These are phyloP conservation scores for Malurus splendens DNA, from an alignment of 2,797 vertebrate species.

Conservation along the genomic window DNA sequence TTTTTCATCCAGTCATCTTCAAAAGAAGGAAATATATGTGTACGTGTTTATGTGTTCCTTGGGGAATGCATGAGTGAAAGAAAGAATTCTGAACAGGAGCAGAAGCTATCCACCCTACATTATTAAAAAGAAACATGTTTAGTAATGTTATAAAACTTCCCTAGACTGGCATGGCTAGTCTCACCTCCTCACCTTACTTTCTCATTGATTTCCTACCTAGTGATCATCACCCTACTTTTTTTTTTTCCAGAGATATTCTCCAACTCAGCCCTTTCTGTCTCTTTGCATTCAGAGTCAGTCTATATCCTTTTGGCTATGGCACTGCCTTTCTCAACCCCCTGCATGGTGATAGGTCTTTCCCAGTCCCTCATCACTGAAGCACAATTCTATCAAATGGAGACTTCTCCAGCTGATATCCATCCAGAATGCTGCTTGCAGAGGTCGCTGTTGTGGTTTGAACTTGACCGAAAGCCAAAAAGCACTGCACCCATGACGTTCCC, in stretches of 20 bases:
- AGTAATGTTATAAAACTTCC: background rate
- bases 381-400: background rate
- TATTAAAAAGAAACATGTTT: background rate
- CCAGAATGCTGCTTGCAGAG: background rate
- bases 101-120: background rate
- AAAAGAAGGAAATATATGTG: background rate
- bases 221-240: background rate
- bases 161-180: background rate
- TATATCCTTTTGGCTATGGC: background rate
- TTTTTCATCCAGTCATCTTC: background rate
- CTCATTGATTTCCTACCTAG: background rate
- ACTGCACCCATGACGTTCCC: too few relatives aligned
- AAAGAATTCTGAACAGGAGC: background rate
- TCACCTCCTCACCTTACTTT: background rate
- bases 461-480: too few relatives aligned
- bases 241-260: background rate
- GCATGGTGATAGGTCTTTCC: background rate
- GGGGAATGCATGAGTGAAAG: background rate
- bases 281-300: background rate
- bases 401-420: background rate
- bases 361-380: background rate
- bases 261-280: background rate
- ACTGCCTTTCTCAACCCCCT: background rate
- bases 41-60: background rate
- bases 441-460: background rate